Percentiles rank a stretch among this genome's conserved stretches.
phyloP scores from a whole-genome alignment of 2,888 invertebrate species.

The Cephus runcator region DNA sequence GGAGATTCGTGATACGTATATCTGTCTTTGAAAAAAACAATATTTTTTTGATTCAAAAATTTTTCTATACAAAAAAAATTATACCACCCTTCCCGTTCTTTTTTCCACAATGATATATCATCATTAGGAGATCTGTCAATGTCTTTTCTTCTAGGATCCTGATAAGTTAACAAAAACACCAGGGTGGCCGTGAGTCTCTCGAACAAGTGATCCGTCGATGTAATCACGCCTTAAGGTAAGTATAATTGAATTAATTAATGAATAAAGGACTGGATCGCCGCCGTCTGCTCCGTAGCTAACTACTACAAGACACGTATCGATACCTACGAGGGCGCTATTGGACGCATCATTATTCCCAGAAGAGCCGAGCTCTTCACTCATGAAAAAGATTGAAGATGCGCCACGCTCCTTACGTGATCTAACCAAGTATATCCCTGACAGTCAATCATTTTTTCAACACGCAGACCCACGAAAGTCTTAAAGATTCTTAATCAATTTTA shows the following conservation, averaged over 20 bases:
- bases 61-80: neutral
- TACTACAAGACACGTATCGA: slow-evolving; percentile 11
- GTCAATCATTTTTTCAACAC: neutral
- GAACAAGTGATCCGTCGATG: slow-evolving; percentile 8
- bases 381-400: slow-evolving; percentile 16
- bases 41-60: neutral
- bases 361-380: slow-evolving; percentile 16
- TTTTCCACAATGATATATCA: neutral
- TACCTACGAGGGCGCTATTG: slow-evolving; percentile 7
- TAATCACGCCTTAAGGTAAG: slow-evolving; percentile 16
- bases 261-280: slow-evolving; percentile 9
- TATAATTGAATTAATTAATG: slow-evolving; percentile 30
- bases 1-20: neutral
- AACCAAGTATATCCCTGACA: neutral
- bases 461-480: neutral
- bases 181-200: neutral
- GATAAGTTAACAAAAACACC: neutral
- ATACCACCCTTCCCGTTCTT: neutral
- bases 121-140: neutral
- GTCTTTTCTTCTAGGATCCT: neutral
- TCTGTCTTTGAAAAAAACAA: neutral
- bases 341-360: slow-evolving; percentile 19
- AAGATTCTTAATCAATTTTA: neutral
- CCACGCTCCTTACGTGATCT: neutral
- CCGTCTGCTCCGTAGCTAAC: slow-evolving; percentile 13